Percentiles rank a stretch among this genome's conserved stretches.
phyloP scores from a whole-genome alignment of 1,140 invertebrate genomes.

The Bombyx mandarina region DNA sequence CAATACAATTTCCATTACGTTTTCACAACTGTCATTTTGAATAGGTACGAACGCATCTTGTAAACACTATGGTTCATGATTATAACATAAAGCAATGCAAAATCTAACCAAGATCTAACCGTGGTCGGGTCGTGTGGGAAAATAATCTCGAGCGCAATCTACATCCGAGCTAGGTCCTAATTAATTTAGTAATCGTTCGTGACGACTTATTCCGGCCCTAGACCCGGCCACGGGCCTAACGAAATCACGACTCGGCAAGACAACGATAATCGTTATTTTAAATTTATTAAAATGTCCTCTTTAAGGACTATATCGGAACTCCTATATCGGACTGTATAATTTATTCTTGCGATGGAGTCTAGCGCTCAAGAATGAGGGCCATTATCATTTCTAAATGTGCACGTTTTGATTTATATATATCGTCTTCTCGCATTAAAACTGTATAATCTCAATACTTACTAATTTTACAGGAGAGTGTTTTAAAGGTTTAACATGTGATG shows the following conservation, averaged over 20 bases:
- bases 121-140: constrained; percentile 58
- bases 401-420: constrained; percentile 20
- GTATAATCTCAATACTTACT: too few relatives aligned
- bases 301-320: constrained; percentile 60
- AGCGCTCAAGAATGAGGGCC: constrained; percentile 53
- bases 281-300: constrained; percentile 70
- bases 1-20: too few relatives aligned
- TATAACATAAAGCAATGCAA: constrained; percentile 36
- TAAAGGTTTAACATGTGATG: too few relatives aligned
- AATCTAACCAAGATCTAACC: constrained; percentile 40
- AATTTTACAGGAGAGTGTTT: too few relatives aligned
- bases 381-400: constrained; percentile 30
- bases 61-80: too few relatives aligned
- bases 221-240: constrained; percentile 60
- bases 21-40: too few relatives aligned
- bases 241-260: constrained; percentile 66
- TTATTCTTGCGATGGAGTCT: constrained; percentile 52
- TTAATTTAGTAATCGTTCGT: constrained; percentile 71
- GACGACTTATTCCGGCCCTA: constrained; percentile 64
- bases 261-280: constrained; percentile 70
- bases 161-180: constrained; percentile 63
- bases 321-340: constrained; percentile 66
- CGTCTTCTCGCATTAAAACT: too few relatives aligned
- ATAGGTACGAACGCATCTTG: too few relatives aligned
- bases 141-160: constrained; percentile 65